A percentile compares a stretch with the other conserved stretches of the same genome.
Evolutionary conservation across 2,888 invertebrate genomes (phyloP).

Genomic region (Camptogramma bilineatum): DNA sequence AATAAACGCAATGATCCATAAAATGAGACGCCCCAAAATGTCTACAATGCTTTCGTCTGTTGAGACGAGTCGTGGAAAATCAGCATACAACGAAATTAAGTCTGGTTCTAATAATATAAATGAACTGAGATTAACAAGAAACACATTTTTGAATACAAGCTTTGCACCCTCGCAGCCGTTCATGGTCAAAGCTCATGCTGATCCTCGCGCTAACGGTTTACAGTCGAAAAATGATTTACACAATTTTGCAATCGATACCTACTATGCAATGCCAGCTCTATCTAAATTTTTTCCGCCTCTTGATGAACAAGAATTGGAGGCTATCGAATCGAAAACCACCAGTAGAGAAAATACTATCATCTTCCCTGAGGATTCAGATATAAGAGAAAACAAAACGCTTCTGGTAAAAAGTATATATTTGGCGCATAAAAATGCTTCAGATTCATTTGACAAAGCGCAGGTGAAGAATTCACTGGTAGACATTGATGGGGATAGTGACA

Average conservation of each 20-base stretch:
- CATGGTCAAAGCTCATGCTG: constrained; percentile 1
- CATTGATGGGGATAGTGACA: constrained; percentile 51
- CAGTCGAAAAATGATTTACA: not conserved
- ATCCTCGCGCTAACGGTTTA: not conserved
- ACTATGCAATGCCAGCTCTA: constrained; percentile 53
- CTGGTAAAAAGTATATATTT: constrained; percentile 54
- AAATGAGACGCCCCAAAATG: constrained; percentile 60
- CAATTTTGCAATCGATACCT: constrained; percentile 48
- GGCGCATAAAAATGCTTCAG: constrained; percentile 29
- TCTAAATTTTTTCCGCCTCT: constrained; percentile 63
- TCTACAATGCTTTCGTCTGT: constrained; percentile 61
- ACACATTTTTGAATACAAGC: constrained; percentile 50
- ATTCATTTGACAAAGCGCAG: constrained; percentile 2
- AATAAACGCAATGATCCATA: constrained; percentile 58
- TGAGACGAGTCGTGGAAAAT: constrained; percentile 54
- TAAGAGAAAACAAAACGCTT: constrained; percentile 45
- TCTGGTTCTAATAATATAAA: constrained; percentile 46
- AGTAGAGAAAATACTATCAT: constrained; percentile 51
- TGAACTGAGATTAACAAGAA: constrained; percentile 57
- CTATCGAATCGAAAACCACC: constrained; percentile 48
- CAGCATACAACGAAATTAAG: constrained; percentile 53
- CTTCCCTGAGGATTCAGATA: constrained; percentile 47
- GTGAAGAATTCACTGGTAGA: constrained; percentile 38
- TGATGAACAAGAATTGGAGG: constrained; percentile 52
- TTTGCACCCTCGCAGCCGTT: constrained; percentile 7